Percentiles rank a stretch among this genome's conserved stretches.
These are phyloP conservation scores for Anolis carolinensis DNA, from an alignment of 2,113 vertebrate species.

Conservation along the genomic window DNA sequence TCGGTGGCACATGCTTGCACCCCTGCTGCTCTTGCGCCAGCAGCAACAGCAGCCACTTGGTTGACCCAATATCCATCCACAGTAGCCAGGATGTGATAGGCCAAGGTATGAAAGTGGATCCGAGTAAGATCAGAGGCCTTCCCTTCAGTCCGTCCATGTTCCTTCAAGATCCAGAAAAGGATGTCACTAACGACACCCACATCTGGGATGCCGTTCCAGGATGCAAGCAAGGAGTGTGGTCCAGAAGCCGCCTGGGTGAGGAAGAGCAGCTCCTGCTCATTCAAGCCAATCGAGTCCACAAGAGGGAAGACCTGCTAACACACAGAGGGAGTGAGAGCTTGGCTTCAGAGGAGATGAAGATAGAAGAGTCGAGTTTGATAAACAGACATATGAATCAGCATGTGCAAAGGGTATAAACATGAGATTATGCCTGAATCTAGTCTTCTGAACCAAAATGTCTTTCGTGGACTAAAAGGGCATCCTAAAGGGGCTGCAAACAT, in stretches of 20 bases:
- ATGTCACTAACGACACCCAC: constrained; percentile 93
- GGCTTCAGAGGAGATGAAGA: not conserved
- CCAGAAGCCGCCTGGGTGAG: constrained; percentile 87
- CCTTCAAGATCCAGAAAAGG: constrained; percentile 91
- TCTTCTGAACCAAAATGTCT: not conserved
- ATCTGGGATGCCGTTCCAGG: constrained; percentile 88
- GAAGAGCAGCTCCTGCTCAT: constrained; percentile 97
- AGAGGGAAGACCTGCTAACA: constrained; percentile 97
- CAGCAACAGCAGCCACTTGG: constrained; percentile 88
- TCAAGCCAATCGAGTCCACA: constrained; percentile 94
- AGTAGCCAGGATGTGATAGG: constrained; percentile 91
- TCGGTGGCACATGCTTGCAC: constrained; percentile 88
- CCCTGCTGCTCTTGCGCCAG: constrained; percentile 88
- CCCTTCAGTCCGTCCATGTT: constrained; percentile 76
- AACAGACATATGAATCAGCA: not conserved
- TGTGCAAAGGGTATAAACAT: no score
- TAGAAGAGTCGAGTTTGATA: not conserved
- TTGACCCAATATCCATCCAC: constrained; percentile 94
- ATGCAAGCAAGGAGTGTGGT: constrained; percentile 81
- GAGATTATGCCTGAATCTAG: not conserved
- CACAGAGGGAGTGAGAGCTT: constrained; percentile 48
- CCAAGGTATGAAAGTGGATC: constrained; percentile 96
- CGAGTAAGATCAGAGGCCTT: constrained; percentile 86
- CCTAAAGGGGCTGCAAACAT: not conserved
- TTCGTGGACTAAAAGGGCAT: no score